Evolutionary conservation across 2,888 invertebrate genomes (phyloP).

Genomic region (Athalia rosae): DNA sequence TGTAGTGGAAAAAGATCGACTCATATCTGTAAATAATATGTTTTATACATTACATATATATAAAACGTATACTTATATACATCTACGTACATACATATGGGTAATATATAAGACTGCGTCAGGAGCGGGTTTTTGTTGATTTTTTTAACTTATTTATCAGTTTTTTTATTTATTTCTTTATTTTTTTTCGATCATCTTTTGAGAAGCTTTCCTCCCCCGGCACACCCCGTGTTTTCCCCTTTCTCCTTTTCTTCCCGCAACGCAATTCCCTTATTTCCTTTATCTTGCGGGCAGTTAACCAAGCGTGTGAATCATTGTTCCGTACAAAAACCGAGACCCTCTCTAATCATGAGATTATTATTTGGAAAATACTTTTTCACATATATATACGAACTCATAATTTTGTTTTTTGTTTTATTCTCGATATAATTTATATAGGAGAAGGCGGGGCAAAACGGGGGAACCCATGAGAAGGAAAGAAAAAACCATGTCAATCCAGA

Average conservation of each 20-base stretch:
- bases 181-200: slow-evolving; percentile 8
- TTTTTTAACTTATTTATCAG: background rate
- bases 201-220: slow-evolving; percentile 14
- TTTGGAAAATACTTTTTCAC: slow-evolving; percentile 12
- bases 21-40: slow-evolving; percentile 17
- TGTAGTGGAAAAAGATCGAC: slow-evolving; percentile 21
- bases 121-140: background rate
- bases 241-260: background rate
- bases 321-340: slow-evolving; percentile 34
- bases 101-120: no score
- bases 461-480: no score
- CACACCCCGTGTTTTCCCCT: background rate
- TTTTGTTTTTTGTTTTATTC: background rate
- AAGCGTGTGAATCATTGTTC: slow-evolving; percentile 41
- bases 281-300: slow-evolving; percentile 30
- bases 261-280: background rate
- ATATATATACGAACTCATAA: background rate
- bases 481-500: no score
- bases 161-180: no score
- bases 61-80: background rate
- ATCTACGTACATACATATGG: no score
- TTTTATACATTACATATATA: background rate
- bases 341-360: slow-evolving; percentile 37
- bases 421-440: background rate
- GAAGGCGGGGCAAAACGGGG: no score